Percentiles rank a stretch among this genome's conserved stretches.
These are phyloP conservation scores for Stenichneumon culpator DNA, from an alignment of 2,888 invertebrate genomes.

Conservation along the genomic window DNA sequence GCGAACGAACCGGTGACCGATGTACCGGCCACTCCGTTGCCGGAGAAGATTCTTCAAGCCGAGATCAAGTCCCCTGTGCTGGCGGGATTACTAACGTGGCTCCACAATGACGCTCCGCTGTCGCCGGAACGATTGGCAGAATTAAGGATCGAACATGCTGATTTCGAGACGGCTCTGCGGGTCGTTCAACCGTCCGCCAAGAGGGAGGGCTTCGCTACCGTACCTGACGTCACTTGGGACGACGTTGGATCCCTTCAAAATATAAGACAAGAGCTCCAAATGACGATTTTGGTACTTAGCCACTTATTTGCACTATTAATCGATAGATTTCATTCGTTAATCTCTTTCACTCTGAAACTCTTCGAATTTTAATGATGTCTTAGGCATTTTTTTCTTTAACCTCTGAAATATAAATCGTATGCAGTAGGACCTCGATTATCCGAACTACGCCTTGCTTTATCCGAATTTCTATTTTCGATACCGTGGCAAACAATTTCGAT, in stretches of 20 bases:
- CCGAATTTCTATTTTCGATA: too few species aligned
- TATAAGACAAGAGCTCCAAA: constrained; percentile 95
- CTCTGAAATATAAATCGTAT: too few species aligned
- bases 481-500: too few species aligned
- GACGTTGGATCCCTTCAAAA: constrained; percentile 97
- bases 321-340: not conserved
- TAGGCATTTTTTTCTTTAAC: too few species aligned
- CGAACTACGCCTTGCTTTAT: too few species aligned
- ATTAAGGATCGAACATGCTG: constrained; percentile 90
- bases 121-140: constrained; percentile 88
- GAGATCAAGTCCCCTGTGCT: constrained; percentile 79
- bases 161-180: constrained; percentile 92
- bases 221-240: constrained; percentile 98
- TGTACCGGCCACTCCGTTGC: constrained; percentile 9
- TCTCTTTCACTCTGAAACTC: not conserved
- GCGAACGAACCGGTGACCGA: constrained; percentile 35
- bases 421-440: too few species aligned
- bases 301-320: constrained; percentile 8
- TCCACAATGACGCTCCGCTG: constrained; percentile 89
- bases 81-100: constrained; percentile 88
- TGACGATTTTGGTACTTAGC: constrained; percentile 92
- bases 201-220: constrained; percentile 98
- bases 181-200: constrained; percentile 97
- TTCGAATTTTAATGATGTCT: too few species aligned
- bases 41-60: constrained; percentile 85